A percentile compares a stretch with the other conserved stretches of the same genome.
Conservation (phyloP, 2,888 invertebrate genomes). For the Drosophila emarginata region DNA sequence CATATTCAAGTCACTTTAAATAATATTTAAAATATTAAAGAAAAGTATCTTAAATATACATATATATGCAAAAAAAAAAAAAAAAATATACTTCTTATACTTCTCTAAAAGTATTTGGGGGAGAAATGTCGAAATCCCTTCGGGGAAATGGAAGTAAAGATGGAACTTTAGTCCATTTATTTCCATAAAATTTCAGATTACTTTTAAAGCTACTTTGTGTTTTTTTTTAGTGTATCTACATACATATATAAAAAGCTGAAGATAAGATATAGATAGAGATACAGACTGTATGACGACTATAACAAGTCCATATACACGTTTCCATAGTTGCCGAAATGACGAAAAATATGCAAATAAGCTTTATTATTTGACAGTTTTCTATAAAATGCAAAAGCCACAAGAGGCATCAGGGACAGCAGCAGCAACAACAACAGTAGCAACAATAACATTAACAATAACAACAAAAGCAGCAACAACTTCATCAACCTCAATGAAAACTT, state of each 20-base stretch:
- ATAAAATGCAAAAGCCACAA: slow-evolving; percentile 52
- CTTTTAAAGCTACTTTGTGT: background rate
- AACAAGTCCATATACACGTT: slow-evolving; percentile 19
- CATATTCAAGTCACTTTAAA: too few relatives aligned
- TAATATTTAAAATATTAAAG: too few relatives aligned
- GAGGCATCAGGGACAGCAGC: slow-evolving; percentile 26
- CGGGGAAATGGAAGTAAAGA: background rate
- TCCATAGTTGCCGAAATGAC: slow-evolving; percentile 22
- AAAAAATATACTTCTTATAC: too few relatives aligned
- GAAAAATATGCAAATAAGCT: slow-evolving; percentile 54
- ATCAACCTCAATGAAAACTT: slow-evolving; percentile 55
- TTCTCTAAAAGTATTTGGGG: too few relatives aligned
- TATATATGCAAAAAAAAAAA: too few relatives aligned
- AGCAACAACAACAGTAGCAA: slow-evolving; percentile 12
- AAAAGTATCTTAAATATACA: too few relatives aligned
- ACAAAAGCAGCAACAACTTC: slow-evolving; percentile 42
- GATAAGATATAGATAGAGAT: slow-evolving; percentile 25
- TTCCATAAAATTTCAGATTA: background rate
- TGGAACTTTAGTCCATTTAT: background rate
- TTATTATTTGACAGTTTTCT: slow-evolving; percentile 53
- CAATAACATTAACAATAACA: slow-evolving; percentile 24
- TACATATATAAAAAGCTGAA: background rate
- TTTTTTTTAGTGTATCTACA: background rate
- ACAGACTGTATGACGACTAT: background rate
- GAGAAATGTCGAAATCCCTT: background rate